phyloP scores from a whole-genome alignment of 2,888 invertebrate species.

The Heliconius aoede region DNA sequence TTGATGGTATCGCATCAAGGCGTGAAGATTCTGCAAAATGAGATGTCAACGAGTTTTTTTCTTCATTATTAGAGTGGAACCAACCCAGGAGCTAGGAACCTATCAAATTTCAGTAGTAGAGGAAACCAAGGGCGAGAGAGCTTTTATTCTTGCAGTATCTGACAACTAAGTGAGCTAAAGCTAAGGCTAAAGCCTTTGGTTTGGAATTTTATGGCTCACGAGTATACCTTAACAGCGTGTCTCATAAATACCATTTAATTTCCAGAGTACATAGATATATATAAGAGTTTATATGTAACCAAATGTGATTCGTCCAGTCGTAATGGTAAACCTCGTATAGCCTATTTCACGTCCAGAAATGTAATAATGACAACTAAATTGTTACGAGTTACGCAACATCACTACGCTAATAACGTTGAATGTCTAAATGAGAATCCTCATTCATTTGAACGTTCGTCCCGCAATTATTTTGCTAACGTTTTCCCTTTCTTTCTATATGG shows the following conservation, averaged over 20 bases:
- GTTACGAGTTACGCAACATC: constrained; percentile 25
- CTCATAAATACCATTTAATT: not conserved
- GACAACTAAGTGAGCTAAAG: too few relatives aligned
- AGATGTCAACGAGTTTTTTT: too few relatives aligned
- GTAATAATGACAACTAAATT: constrained; percentile 34
- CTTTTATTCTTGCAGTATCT: too few relatives aligned
- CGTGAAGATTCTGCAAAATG: too few relatives aligned
- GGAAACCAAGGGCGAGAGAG: too few relatives aligned
- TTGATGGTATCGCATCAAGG: too few relatives aligned
- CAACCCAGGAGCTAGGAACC: too few relatives aligned
- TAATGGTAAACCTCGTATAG: constrained; percentile 13
- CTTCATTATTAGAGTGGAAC: too few relatives aligned
- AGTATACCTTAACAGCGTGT: too few relatives aligned
- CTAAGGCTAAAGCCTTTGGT: too few relatives aligned
- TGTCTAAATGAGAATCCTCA: constrained; percentile 18
- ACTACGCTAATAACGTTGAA: constrained; percentile 30
- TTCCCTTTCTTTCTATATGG: not conserved
- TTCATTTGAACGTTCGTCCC: constrained; percentile 9
- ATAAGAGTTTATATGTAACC: not conserved
- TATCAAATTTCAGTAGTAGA: too few relatives aligned
- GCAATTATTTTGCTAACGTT: constrained; percentile 2
- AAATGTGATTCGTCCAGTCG: constrained; percentile 24
- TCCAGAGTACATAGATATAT: not conserved
- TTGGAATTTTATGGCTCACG: too few relatives aligned
- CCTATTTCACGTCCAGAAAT: constrained; percentile 35